Base-by-base conservation (phyloP, 37 sponge, comb jelly and placozoan species). In the Mnemiopsis leidyi region DNA sequence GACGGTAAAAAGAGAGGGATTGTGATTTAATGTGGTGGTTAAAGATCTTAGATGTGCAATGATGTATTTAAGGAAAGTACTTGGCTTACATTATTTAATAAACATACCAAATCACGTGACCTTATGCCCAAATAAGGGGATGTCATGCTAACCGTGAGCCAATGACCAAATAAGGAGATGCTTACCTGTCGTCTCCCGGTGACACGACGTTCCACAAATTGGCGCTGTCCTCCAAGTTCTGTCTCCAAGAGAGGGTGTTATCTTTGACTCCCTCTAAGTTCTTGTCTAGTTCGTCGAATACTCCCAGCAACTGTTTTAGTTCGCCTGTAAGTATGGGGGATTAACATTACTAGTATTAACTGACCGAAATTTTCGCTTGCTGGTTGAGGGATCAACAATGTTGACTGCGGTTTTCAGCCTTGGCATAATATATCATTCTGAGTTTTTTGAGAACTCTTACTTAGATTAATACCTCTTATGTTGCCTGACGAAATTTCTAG, bases 141-240 rank as follows among this genome's bases (percentile, higher is more conserved):
- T n/a, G n/a, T 48, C 5, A 18, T 48, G 13, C 61, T 48, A 48
- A 48, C 13, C 61, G 13, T 18, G 61, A 48, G 5, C 5, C 13
- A 48, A 48, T 48, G 61, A 5, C 61, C 61, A 48, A 18, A 48
- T 48, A 48, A 48, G 61, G 61, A 18, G 13, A 18, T 48, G 61
- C 61, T 48, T 28, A 39, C 90, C 90, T 85, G 90, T 85, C 90
- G 61, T 85, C 90, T 39, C 29, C 90, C 9, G 90, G 90, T n/a
- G 90, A 85, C 26, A 85, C 90, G 5, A 37, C n/a, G 30, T 85
- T 85, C 90, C 90, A 85, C 90, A 85, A 39, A 28, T 85, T 85
- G 28, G 90, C 35, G 16, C 36, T 32, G 48, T 85, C 90, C 90
- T 85, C 90, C 39, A 85, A 39, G 61, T 85, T 85, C 61, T 85